Base-by-base conservation (phyloP, 2,797 vertebrate genomes). In the Argya squamiceps region DNA sequence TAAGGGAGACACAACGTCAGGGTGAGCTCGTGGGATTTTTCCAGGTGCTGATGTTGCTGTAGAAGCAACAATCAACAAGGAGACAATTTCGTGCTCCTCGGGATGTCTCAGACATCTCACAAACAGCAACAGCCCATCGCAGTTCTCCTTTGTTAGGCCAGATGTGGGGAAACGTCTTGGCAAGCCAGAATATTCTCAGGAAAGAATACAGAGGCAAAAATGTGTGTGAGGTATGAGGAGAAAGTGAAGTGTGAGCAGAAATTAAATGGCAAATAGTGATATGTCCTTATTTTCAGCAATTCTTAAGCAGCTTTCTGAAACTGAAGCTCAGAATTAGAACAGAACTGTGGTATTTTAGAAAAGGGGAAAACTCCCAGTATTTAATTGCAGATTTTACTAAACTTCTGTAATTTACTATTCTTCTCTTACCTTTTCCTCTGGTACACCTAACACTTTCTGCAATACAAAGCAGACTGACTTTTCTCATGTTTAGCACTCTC, bases 151-250 rank as follows among this genome's bases (percentile, higher is more conserved):
- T 81, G 58, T 64, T 92, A 69, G 22, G 37, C 50, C 76, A 89
- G 56, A 11, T 89, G 11, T 84, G 58, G 36, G 83, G 84, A 64
- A 78, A 60, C 50, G 34, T 53, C 24, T 74, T 82, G 65, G 39
- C 78, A 50, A 97, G 43, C 86, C 95, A 96, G 68, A 97, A 93
- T 53, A 96, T 78, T 37, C 77, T 96, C 73, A 39, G 60, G 91
- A 68, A 95, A 94, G 29, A 97, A 89, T 29, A 63, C 94, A 7
- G 68, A 89, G 49, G 43, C 36, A 89, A 73, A 83, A 56, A 30
- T 34, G 22, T 8, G 5, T 47, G 36, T 55, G 27, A 39, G 30
- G 49, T 53, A 12, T 53, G 52, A n/a, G 53, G 52, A 53, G 30
- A 32, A 53, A 9, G 19, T 53, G 65, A 70, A 12, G 19, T 13